phyloP scores from a whole-genome alignment of 2,113 vertebrate species.

The Pituophis catenifer region DNA sequence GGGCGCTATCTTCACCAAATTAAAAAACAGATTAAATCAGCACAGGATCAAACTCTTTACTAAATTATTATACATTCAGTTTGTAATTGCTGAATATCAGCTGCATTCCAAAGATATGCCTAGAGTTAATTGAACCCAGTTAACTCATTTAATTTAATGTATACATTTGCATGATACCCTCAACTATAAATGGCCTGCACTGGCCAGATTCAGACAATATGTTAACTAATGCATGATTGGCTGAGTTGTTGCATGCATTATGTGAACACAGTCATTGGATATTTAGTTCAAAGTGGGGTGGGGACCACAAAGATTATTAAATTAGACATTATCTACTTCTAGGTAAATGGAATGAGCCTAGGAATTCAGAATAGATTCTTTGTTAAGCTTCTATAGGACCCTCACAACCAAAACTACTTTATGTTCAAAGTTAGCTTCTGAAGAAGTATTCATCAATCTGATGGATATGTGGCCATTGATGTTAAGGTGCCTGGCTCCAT shows the following conservation, averaged over 20 bases:
- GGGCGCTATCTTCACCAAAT: not conserved
- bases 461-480: not conserved
- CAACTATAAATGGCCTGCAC: not conserved
- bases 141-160: not conserved
- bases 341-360: not conserved
- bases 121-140: not conserved
- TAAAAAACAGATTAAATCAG: not conserved
- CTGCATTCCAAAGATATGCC: not conserved
- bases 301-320: not conserved
- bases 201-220: not conserved
- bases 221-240: not conserved
- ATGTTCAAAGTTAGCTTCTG: not conserved
- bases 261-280: not conserved
- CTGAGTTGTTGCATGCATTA: not conserved
- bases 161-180: not conserved
- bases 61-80: not conserved
- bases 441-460: not conserved
- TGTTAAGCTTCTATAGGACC: not conserved
- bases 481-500: not conserved
- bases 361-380: not conserved
- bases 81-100: not conserved
- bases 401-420: not conserved
- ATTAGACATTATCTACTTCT: not conserved
- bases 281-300: not conserved
- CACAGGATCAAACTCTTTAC: not conserved